Conservation (phyloP, 2,888 invertebrate genomes). For the Tipula vernalis region DNA sequence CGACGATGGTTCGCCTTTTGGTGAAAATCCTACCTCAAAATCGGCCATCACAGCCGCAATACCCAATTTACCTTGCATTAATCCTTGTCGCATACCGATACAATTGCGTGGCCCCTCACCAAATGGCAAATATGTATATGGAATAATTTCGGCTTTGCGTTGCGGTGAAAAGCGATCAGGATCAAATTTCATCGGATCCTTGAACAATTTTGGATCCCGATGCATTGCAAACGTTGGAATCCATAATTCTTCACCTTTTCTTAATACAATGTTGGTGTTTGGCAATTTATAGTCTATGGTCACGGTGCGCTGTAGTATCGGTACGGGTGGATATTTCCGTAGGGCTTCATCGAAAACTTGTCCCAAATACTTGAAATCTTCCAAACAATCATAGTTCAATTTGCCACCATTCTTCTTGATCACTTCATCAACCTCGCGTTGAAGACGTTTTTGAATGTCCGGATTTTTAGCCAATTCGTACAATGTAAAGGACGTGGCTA, state of each 20-base stretch:
- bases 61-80: not conserved
- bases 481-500: not conserved
- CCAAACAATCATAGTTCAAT: not conserved
- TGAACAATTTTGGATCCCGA: not conserved
- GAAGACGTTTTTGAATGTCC: not conserved
- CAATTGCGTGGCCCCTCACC: not conserved
- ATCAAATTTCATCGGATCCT: not conserved
- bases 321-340: not conserved
- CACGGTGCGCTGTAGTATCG: not conserved
- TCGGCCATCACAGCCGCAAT: not conserved
- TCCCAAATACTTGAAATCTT: not conserved
- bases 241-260: not conserved
- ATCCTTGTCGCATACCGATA: not conserved
- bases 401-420: not conserved
- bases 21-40: not conserved
- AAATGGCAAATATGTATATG: not conserved
- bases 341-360: not conserved
- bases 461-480: not conserved
- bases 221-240: not conserved
- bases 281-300: not conserved
- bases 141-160: not conserved
- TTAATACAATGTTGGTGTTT: not conserved
- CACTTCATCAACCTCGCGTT: not conserved
- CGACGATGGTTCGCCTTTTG: not conserved
- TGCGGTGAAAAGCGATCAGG: not conserved